Percentiles rank a stretch among this genome's conserved stretches.
Conservation (phyloP, 2,113 vertebrate species). For the Vidua macroura region DNA sequence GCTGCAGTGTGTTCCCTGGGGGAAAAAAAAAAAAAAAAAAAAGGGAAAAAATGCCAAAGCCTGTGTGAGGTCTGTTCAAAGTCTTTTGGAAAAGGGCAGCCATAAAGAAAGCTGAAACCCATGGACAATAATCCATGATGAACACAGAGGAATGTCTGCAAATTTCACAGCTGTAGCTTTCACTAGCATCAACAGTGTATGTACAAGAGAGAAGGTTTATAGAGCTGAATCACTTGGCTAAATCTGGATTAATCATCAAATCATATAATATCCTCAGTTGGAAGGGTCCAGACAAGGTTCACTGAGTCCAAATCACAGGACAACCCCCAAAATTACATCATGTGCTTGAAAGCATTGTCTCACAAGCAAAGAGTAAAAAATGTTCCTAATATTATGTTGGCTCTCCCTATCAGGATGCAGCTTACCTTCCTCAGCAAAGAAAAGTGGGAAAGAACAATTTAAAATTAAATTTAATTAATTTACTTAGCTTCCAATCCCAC, state of each 20-base stretch:
- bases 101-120: neutral
- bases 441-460: neutral
- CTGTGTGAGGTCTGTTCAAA: neutral
- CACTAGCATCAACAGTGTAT: neutral
- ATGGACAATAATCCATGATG: neutral
- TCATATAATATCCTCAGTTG: neutral
- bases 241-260: neutral
- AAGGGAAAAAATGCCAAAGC: rapidly evolving
- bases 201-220: neutral
- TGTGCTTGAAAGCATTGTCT: neutral
- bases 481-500: neutral
- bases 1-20: neutral
- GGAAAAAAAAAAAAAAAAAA: neutral
- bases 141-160: neutral
- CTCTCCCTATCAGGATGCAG: neutral
- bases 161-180: neutral
- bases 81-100: neutral
- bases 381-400: neutral
- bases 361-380: neutral
- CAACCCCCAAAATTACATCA: neutral
- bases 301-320: neutral
- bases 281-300: neutral
- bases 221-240: neutral
- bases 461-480: neutral
- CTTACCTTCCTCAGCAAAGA: neutral